Conservation (phyloP, 2,113 vertebrate genomes). For the Capra hircus region DNA sequence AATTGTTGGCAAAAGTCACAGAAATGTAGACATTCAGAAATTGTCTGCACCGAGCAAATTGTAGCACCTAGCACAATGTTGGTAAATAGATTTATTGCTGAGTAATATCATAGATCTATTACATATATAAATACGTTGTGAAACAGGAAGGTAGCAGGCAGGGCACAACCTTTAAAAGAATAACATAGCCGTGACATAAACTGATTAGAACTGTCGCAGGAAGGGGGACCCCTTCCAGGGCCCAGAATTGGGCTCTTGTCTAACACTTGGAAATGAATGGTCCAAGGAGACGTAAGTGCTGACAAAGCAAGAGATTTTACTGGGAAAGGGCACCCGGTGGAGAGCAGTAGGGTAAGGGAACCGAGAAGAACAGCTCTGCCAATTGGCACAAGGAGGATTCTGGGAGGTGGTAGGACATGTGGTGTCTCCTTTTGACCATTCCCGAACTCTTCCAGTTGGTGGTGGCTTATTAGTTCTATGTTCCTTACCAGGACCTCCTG, state of each 20-base stretch:
- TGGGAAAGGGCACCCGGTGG: not conserved
- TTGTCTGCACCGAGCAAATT: not conserved
- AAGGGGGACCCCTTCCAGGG: not conserved
- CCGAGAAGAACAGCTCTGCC: not conserved
- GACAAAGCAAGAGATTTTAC: not conserved
- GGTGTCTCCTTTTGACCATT: not conserved
- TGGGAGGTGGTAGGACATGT: not conserved
- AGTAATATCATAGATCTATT: not conserved
- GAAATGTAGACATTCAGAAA: not conserved
- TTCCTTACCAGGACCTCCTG: not conserved
- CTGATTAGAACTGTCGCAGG: not conserved
- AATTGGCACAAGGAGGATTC: not conserved
- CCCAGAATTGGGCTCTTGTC: accelerated
- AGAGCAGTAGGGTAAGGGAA: not conserved
- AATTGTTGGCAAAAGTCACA: not conserved
- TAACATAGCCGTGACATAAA: not conserved
- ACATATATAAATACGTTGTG: not conserved
- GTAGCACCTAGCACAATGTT: not conserved
- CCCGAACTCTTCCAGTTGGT: accelerated
- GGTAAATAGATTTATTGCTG: not conserved
- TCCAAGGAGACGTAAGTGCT: not conserved
- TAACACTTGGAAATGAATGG: not conserved
- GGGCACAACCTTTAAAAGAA: not conserved
- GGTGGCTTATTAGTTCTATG: not conserved
- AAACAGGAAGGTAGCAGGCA: not conserved